Evolutionary conservation across 2,888 invertebrate genomes (phyloP).

Genomic region (Rutpela maculata): DNA sequence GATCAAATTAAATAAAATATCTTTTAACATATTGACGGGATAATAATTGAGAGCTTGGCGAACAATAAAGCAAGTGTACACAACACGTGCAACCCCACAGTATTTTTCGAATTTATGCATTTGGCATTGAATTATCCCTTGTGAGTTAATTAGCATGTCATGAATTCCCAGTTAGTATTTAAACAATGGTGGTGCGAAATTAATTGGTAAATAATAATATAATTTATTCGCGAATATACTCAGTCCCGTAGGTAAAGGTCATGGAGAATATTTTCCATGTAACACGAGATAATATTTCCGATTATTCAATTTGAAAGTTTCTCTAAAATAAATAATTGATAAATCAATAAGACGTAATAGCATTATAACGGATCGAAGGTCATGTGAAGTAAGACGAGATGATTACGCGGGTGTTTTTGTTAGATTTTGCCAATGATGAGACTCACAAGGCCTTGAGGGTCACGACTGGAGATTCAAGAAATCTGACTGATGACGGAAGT

Average conservation of each 20-base stretch:
- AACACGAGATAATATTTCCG: neutral
- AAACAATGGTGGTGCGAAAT: constrained; percentile 15
- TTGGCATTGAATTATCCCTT: constrained; percentile 22
- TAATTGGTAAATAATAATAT: constrained; percentile 11
- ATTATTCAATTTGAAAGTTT: constrained; percentile 19
- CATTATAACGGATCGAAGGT: constrained; percentile 64
- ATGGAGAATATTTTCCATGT: neutral
- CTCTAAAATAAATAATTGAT: constrained; percentile 47
- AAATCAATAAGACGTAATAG: constrained; percentile 59
- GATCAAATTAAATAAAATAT: constrained; percentile 21
- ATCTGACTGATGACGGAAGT: constrained; percentile 22
- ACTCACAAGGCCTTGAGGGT: constrained; percentile 52
- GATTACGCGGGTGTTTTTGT: constrained; percentile 56
- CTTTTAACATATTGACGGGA: constrained; percentile 10
- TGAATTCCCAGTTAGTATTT: constrained; percentile 12
- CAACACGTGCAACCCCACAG: constrained; percentile 27
- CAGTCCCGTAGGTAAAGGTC: constrained; percentile 14
- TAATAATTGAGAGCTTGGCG: neutral
- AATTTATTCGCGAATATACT: constrained; percentile 1
- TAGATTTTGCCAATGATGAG: constrained; percentile 59
- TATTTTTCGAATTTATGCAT: constrained; percentile 9
- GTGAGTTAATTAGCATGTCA: constrained; percentile 2
- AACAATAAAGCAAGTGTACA: neutral
- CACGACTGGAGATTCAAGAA: constrained; percentile 50
- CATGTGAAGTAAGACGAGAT: constrained; percentile 62